Evolutionary conservation across 2,888 invertebrate genomes (phyloP), one percentile per base, ranked within the genome.

Genomic region (Plebejus melissa): DNA sequence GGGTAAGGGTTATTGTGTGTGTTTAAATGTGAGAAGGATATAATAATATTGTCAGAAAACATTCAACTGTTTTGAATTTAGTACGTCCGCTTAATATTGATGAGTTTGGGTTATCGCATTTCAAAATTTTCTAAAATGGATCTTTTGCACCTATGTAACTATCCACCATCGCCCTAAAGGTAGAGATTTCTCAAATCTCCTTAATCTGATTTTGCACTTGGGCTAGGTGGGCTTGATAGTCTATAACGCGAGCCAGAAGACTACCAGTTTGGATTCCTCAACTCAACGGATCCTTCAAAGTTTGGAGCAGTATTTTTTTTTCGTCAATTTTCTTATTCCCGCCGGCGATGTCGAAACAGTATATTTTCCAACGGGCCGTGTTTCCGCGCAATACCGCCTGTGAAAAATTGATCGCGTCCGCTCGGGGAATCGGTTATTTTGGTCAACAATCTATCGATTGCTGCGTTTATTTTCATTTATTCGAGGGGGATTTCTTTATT

Each of bases 381-480:
- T 65, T 41, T 71, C 41, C 71, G 41, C 22, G 41, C 71, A 41
- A 41, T 71, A 46, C 46, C 71, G 71, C 41, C n/a, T 9, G 70
- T 46, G 50, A 71, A 71, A 71, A 71, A 71, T 50, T 71, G 71
- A 71, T 71, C 28, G 28, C 71, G 71, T 71, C 71, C 71, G 70
- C 41, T 54, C 16, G 71, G 28, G 13, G 70, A 46, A 28, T 50
- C 72, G 72, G 72, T n/a, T 72, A 72, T 72, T 72, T 72, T 72
- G 46, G 72, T 72, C 54, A 46, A 71, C 71, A 71, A 71, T 54
- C 46, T 71, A 71, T 71, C 28, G 71, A 71, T 71, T 60, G 28
- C 60, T 4, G 60, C 46, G 50, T 28, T 46, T 28, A 46, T 71
- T 70, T 71, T 46, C 71, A 71, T 46, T 71, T 71, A 71, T 71